A percentile compares a stretch with the other conserved stretches of the same genome.
phyloP scores from a whole-genome alignment of 1,140 invertebrate genomes.

The Zophobas morio region DNA sequence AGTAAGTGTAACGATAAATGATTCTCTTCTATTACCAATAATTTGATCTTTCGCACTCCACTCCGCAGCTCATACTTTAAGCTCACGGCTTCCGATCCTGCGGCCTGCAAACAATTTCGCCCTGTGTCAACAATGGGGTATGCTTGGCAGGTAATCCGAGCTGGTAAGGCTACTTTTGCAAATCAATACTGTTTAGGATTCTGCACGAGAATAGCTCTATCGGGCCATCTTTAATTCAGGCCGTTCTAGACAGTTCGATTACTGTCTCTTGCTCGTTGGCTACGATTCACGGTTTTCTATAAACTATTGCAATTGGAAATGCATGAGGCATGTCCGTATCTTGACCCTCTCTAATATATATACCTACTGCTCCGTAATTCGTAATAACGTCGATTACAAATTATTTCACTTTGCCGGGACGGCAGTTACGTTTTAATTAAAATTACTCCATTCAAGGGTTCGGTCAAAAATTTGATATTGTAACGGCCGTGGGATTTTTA shows the following conservation, averaged over 20 bases:
- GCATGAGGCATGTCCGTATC: slow-evolving; percentile 16
- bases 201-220: slow-evolving; percentile 43
- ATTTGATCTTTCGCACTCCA: slow-evolving; percentile 5
- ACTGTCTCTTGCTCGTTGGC: slow-evolving; percentile 42
- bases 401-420: slow-evolving; percentile 27
- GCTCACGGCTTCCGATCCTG: slow-evolving; percentile 18
- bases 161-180: slow-evolving; percentile 32
- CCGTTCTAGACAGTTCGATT: slow-evolving; percentile 47
- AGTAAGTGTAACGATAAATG: no score
- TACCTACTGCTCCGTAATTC: background rate
- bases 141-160: slow-evolving; percentile 35
- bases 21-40: slow-evolving; percentile 3
- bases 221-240: slow-evolving; percentile 45
- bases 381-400: slow-evolving; percentile 23
- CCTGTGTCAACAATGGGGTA: slow-evolving; percentile 31
- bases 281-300: slow-evolving; percentile 38
- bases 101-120: slow-evolving; percentile 32
- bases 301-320: slow-evolving; percentile 37
- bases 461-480: slow-evolving; percentile 13
- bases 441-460: slow-evolving; percentile 10
- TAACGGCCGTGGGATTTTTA: slow-evolving; percentile 6
- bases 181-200: slow-evolving; percentile 49
- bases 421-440: slow-evolving; percentile 22
- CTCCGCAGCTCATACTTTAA: slow-evolving; percentile 20
- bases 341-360: background rate